phyloP scores from a whole-genome alignment of 2,797 vertebrate genomes.

The Parambassis ranga region DNA sequence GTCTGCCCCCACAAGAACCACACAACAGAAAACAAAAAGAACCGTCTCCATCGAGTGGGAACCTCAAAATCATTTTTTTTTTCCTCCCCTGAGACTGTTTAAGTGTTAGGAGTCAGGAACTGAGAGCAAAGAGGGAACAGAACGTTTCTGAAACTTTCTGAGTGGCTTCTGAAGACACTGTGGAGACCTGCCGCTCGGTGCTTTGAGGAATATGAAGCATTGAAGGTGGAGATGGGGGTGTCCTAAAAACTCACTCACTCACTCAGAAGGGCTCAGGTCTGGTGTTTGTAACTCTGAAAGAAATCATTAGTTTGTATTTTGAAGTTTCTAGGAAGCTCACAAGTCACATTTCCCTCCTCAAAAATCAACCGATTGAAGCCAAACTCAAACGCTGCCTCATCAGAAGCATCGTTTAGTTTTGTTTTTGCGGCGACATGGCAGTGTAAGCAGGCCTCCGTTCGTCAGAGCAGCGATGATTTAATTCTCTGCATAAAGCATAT shows the following conservation, averaged over 20 bases:
- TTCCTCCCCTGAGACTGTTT: constrained; percentile 22
- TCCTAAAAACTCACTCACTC: background rate
- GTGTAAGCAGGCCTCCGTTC: background rate
- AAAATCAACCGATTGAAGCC: too few species aligned
- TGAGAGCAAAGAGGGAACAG: constrained; percentile 24
- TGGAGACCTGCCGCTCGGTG: background rate
- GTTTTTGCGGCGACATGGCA: background rate
- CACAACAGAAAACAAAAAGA: constrained; percentile 10
- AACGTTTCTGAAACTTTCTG: constrained; percentile 39
- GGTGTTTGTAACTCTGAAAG: too few species aligned
- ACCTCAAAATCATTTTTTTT: constrained; percentile 33
- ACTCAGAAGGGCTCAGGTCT: background rate
- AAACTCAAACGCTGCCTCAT: background rate
- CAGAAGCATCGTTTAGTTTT: background rate
- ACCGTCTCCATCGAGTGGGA: constrained; percentile 3
- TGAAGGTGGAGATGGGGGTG: background rate
- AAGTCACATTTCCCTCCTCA: too few species aligned
- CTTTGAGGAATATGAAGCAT: constrained; percentile 1
- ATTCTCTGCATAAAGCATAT: constrained; percentile 28
- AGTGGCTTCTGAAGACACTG: constrained; percentile 2
- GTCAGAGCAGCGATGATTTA: constrained; percentile 18
- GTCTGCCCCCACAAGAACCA: constrained; percentile 5
- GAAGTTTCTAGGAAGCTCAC: background rate
- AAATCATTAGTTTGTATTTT: background rate
- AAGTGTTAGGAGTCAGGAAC: constrained; percentile 12